Evolutionary conservation across 2,113 vertebrate species (phyloP).

Genomic region (Spilogale gracilis): DNA sequence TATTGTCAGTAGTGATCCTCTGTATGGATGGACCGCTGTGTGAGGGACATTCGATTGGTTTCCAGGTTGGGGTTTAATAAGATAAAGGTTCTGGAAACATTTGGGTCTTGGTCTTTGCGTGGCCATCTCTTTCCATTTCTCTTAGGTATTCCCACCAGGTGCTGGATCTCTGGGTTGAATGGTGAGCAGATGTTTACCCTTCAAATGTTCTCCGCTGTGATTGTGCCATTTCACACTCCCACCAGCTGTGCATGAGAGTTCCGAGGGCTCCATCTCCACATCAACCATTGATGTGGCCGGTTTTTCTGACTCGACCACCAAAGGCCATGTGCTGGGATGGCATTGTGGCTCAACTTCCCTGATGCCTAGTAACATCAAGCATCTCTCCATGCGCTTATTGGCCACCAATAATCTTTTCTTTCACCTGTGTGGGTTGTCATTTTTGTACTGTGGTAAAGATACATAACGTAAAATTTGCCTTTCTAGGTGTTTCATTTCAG

Average conservation of each 20-base stretch:
- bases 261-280: accelerated
- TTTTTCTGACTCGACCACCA: not conserved
- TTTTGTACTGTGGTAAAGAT: not conserved
- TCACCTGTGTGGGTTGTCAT: not conserved
- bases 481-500: not conserved
- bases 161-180: not conserved
- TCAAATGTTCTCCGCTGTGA: not conserved
- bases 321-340: not conserved
- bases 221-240: not conserved
- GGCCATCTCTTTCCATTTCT: not conserved
- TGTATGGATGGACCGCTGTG: not conserved
- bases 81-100: not conserved
- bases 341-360: too few species aligned
- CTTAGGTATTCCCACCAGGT: not conserved
- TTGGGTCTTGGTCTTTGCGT: not conserved
- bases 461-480: not conserved
- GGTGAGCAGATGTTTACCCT: not conserved
- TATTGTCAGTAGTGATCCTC: not conserved
- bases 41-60: not conserved
- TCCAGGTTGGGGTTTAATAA: not conserved
- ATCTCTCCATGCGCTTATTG: not conserved
- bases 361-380: not conserved
- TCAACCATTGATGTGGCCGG: not conserved
- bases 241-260: not conserved
- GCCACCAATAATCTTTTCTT: not conserved